Conservation (phyloP, 2,797 vertebrate species). For the Chanos chanos region DNA sequence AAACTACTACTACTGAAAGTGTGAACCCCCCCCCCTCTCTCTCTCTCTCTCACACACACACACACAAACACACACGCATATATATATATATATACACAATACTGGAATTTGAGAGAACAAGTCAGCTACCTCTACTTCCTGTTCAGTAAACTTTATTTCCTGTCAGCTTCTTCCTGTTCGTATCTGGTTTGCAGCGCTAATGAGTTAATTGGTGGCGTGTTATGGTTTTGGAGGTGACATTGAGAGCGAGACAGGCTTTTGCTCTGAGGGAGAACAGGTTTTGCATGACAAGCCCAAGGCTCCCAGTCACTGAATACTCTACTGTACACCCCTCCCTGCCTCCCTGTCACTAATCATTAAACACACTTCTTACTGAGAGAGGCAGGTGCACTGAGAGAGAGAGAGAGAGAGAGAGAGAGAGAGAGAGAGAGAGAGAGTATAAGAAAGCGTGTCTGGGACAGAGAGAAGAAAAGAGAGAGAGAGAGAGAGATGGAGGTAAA, state of each 20-base stretch:
- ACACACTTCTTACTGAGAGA: too few relatives aligned
- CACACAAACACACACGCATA: too few relatives aligned
- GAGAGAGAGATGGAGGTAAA: background rate
- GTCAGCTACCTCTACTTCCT: too few relatives aligned
- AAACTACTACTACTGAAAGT: too few relatives aligned
- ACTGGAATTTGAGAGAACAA: too few relatives aligned
- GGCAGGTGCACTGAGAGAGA: too few relatives aligned
- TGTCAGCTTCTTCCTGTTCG: too few relatives aligned
- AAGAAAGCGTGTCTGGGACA: background rate
- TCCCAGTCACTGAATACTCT: background rate
- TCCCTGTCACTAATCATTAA: constrained; percentile 36
- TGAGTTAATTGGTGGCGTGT: constrained; percentile 63
- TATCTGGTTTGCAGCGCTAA: constrained; percentile 42
- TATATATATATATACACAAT: too few relatives aligned
- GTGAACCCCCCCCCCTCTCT: too few relatives aligned
- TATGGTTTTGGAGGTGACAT: constrained; percentile 65
- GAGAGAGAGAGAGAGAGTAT: background rate
- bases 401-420: background rate
- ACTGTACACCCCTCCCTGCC: background rate
- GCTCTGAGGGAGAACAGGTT: constrained; percentile 54
- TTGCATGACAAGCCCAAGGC: constrained; percentile 48
- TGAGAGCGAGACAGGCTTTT: constrained; percentile 55
- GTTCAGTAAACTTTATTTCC: too few relatives aligned
- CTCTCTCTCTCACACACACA: too few relatives aligned
- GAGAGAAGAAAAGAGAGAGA: background rate